Conservation (phyloP, 2,113 vertebrate genomes). For the Suricata suricatta region DNA sequence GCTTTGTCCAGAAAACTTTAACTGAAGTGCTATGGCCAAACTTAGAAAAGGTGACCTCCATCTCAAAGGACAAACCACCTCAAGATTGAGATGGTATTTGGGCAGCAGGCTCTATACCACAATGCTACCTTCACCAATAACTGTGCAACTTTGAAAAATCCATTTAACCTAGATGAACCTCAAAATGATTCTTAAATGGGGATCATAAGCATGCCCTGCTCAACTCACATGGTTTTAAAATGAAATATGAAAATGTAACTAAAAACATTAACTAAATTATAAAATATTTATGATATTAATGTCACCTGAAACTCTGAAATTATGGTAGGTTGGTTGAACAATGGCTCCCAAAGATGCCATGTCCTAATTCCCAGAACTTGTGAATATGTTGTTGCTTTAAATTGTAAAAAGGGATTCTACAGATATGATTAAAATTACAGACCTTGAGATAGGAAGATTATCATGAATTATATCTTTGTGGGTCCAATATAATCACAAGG, state of each 20-base stretch:
- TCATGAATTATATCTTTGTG: background rate
- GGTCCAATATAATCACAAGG: background rate
- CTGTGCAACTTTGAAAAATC: background rate
- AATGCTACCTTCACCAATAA: background rate
- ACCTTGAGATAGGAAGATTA: background rate
- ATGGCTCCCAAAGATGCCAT: background rate
- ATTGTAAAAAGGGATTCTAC: background rate
- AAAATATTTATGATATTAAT: background rate
- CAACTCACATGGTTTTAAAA: background rate
- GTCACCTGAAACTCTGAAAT: background rate
- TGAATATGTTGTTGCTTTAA: background rate
- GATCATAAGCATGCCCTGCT: background rate
- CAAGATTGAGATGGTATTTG: background rate
- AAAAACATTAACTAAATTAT: background rate
- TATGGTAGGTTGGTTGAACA: background rate
- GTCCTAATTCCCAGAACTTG: background rate
- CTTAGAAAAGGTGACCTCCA: background rate
- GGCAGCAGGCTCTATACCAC: background rate
- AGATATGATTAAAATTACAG: background rate
- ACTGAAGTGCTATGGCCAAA: background rate
- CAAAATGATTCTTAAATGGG: background rate
- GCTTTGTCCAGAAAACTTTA: background rate
- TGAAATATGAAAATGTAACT: background rate
- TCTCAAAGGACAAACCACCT: background rate
- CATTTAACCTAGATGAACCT: background rate